Evolutionary conservation across 2,797 vertebrate species (phyloP).

Genomic region (Enteromius mattozi): DNA sequence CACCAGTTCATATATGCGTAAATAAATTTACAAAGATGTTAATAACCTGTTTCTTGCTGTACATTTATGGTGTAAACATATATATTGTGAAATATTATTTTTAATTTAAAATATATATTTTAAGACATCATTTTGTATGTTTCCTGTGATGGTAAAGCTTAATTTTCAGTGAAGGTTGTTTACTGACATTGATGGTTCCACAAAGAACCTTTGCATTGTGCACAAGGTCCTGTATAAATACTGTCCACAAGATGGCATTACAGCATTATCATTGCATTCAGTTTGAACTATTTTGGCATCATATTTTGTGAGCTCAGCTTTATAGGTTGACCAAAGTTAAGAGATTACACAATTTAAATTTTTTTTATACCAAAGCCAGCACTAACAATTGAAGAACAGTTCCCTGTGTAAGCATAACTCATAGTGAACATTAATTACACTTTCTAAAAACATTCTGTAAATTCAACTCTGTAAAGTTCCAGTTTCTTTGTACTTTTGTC

Average conservation of each 20-base stretch:
- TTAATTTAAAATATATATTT: neutral
- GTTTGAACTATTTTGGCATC: neutral
- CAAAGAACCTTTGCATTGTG: neutral
- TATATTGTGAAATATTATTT: neutral
- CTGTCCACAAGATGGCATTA: conserved; percentile 17
- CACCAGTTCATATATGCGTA: no score
- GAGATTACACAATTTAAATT: neutral
- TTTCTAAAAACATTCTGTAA: neutral
- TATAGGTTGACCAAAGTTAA: neutral
- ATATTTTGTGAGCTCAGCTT: neutral
- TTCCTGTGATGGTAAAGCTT: neutral
- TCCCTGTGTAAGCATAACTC: neutral
- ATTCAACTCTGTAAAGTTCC: neutral
- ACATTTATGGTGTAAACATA: neutral
- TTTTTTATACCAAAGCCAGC: no score
- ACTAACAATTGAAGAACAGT: neutral
- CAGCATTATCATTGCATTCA: neutral
- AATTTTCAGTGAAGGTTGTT: neutral
- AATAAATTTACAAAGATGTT: no score
- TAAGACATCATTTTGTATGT: neutral
- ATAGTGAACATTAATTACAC: neutral
- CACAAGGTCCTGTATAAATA: neutral
- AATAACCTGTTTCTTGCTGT: no score
- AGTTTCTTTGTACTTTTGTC: neutral
- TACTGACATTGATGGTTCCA: neutral